Evolutionary conservation across 2,113 vertebrate genomes (phyloP), one percentile per base, ranked within the genome.

Genomic region (Apteryx owenii): DNA sequence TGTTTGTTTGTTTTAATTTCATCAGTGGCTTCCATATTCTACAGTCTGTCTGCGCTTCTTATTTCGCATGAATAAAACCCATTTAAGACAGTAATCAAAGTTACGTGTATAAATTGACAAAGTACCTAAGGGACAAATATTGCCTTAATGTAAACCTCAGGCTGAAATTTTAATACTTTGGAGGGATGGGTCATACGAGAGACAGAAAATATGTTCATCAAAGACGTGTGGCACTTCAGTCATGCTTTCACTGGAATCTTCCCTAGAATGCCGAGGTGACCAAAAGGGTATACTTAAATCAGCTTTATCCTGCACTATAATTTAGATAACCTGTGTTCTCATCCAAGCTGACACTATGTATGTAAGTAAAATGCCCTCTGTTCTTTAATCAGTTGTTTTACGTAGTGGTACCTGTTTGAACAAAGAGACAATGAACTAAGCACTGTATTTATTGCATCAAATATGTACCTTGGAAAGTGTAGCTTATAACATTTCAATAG

Each of bases 311-410:
- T 94, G 80, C 85, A 83, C 70, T 94, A 83, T 97, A 77, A 50
- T 97, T 97, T 95, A 95, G 65, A 85, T 72, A 48, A 95, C 38
- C 89, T 97, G 88, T 97, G 88, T 88, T 92, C 69, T 95, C 85
- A 89, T 88, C 70, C 61, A 95, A 80, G 66, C 69, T 96, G 72
- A 85, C 77, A 53, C 44, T 93, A 21, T 61, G 38, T 36, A 38
- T 75, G 93, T 96, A 90, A 92, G 31, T 92, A 88, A 95, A 96
- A 94, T 88, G 73, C 62, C 53, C 64, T 97, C 89, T 93, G 71
- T 90, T 94, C 70, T 83, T 91, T 97, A 97, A 87, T 95, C 92
- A 90, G 14, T 81, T 97, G 46, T 91, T 98, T 98, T 95, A 96
- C 40, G 54, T 64, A 89, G 83, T 85, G 79, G 40, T 93, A 81